Base-by-base conservation (phyloP, 2,888 invertebrate species). In the Cordilura impudica region DNA sequence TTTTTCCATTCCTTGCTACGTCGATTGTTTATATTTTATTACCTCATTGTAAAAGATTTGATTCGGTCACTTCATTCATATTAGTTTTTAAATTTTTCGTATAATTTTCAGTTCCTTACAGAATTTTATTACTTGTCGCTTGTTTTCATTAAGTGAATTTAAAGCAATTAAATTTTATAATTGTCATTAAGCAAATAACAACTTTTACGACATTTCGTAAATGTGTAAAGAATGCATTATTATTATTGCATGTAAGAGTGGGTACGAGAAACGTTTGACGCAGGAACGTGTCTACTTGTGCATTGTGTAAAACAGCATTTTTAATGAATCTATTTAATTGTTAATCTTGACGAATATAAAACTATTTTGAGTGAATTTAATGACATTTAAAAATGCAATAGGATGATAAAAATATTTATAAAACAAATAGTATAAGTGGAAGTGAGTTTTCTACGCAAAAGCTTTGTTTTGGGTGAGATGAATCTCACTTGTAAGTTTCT, bases 101-200 rank as follows among this genome's bases (percentile, higher is more conserved):
- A 43, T 58, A 23, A 14, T 35, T 14, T 43, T n/a, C 14, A 43
- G 2, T 23, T 23, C n/a, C n/a, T 18, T 35, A n/a, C n/a, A n/a
- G n/a, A n/a, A 56, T 63, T 69, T 75, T 75, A 75, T 29, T 47
- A 39, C 56, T 69, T 56, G 49, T 63, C 53, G 54, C 56, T 76
- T 56, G 45, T 67, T 75, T 67, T 71, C 63, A 74, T 74, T 70
- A 74, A 78, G 70, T 74, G 58, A 39, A 66, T 73, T 78, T 70
- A 53, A 70, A 70, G 79, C 71, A 79, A 79, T 79, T 79, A 79
- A 75, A 75, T 75, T 79, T 67, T 75, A 58, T 75, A 63, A 71
- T 75, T 75, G 71, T 71, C 63, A 70, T 76, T 76, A 76, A 70
- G 63, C 63, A 65, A 70, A 76, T 76, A 63, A 76, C 63, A 76